Evolutionary conservation across 2,113 vertebrate species (phyloP), one percentile per base, ranked within the genome.

Genomic region (Okapia johnstoni): DNA sequence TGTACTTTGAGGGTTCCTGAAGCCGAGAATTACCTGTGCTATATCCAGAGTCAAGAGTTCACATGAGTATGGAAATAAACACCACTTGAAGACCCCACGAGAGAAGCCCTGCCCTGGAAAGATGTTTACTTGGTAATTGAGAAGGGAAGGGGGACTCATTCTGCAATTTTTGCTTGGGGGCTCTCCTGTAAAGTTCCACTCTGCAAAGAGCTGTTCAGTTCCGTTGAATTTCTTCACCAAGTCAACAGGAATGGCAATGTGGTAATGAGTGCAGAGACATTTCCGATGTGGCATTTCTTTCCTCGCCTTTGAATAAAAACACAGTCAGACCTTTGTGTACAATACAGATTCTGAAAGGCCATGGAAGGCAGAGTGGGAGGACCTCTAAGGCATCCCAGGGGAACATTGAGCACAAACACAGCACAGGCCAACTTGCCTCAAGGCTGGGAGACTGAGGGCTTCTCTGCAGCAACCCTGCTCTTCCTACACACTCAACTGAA

Each of bases 281-380:
- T 97, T 98, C 83, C 61, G 43, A 94, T 63, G 61, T 30, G 85
- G 66, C 70, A 28, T 95, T 95, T 79, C 57, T 73, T 63, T 93
- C 77, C 94, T 93, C 89, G 17, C 25, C 48, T 79, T 98, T 96
- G 96, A 90, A 66, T 97, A 57, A 93, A 94, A 98, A 40, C 90
- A 97, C 96, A 97, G 95, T 96, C 96, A 97, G 97, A 96, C 36
- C 94, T 98, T 96, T 98, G 98, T 98, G 91, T 46, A 25, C 48
- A 46, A n/a, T 28, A 52, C 17, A 4, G 85, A 96, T 95, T 95
- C 94, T 86, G 90, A 93, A 85, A 96, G 89, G 70, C 95, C 33
- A 11, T 76, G 86, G 85, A 95, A 93, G 55, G 88, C 50, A 46
- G 55, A 93, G 89, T 94, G 88, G 83, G 94, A 93, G 95, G 88